Base-by-base conservation (phyloP, 2,888 invertebrate species). In the Elysia crispata region DNA sequence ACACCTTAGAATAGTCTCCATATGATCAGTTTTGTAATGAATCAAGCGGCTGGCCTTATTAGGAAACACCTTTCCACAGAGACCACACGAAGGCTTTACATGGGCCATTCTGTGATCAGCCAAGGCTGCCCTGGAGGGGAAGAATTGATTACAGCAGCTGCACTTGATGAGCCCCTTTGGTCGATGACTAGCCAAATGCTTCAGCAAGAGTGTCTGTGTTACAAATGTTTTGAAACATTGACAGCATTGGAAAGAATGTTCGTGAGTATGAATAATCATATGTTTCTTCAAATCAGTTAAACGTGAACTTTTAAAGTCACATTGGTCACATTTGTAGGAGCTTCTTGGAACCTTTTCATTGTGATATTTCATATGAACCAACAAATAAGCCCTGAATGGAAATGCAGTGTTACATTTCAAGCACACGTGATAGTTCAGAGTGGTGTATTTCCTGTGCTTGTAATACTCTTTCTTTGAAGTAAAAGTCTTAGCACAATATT, bases 61-160 rank as follows among this genome's bases (percentile, higher is more conserved):
- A 0, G 80, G 80, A 33, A 80, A 76, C 5, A 54, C 28, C n/a
- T 80, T 15, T n/a, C 57, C 80, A 76, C 80, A 80, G 20, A 80
- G 41, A 49, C 72, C 50, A 57, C 80, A 80, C 50, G 76, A 70
- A n/a, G 76, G 54, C 33, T 76, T 69, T 50, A 76, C 1, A 11
- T 28, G 49, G 23, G 54, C 49, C 31, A 76, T 60, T 25, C 76
- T 75, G 70, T 80, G 80, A 49, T 69, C 76, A 0, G 80, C 75
- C 49, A 80, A 28, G 6, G 75, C 80, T 41, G 60, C 75, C 23
- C 76, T 57, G 23, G 69, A 60, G 50, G 60, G 60, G 30, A 80
- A 79, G 15, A 75, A 60, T 49, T 80, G 67, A 30, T 80, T 62
- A 23, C 80, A 80, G n/a, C 80, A 80, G 13, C 49, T 67, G 28